These are phyloP conservation scores for Poeciliopsis turrubarensis DNA, from an alignment of 2,113 vertebrate species.

Conservation along the genomic window DNA sequence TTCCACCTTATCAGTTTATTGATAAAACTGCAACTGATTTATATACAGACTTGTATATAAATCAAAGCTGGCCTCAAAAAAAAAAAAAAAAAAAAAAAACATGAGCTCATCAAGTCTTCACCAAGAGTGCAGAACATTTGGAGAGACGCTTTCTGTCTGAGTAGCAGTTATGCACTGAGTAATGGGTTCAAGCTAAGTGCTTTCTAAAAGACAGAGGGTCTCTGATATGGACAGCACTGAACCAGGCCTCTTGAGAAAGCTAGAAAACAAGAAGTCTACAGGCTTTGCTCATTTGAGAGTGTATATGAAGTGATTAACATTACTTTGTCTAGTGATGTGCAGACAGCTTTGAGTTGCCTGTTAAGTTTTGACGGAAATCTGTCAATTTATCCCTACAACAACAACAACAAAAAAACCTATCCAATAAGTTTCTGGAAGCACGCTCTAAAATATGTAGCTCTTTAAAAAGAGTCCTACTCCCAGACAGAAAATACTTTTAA, in stretches of 20 bases:
- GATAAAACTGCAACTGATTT: not conserved
- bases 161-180: constrained; percentile 15
- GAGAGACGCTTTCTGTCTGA: constrained; percentile 20
- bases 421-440: not conserved
- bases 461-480: too few relatives aligned
- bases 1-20: not conserved
- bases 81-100: not conserved
- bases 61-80: constrained; percentile 4
- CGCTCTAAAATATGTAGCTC: constrained; percentile 2
- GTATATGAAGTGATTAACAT: constrained; percentile 3
- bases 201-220: constrained; percentile 38
- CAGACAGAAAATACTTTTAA: too few relatives aligned
- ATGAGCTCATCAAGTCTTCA: constrained; percentile 1
- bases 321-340: not conserved
- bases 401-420: not conserved
- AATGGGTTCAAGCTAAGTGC: constrained; percentile 51
- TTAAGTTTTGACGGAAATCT: not conserved
- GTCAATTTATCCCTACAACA: not conserved
- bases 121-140: constrained; percentile 5
- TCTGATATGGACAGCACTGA: constrained; percentile 35
- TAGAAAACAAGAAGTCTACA: constrained; percentile 70
- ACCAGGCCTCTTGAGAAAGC: constrained; percentile 54
- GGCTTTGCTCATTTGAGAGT: constrained; percentile 47
- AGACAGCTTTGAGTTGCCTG: not conserved
- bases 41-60: not conserved